Conservation (phyloP, 64 coral and sea anemone genomes). For the Montipora efflorescens region DNA sequence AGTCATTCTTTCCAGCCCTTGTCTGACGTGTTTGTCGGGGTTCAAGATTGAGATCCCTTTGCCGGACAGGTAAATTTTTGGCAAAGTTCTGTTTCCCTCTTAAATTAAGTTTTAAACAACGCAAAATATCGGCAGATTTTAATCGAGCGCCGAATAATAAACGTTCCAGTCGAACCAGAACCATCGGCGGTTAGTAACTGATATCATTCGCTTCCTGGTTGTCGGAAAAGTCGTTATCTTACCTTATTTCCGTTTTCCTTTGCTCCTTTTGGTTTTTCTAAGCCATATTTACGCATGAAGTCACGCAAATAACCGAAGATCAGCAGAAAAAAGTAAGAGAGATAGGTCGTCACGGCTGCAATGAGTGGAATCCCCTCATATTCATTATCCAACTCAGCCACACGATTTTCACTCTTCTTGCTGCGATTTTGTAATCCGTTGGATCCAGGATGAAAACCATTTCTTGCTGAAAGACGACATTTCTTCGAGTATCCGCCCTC, state of each 20-base stretch:
- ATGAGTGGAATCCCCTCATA: constrained; percentile 92
- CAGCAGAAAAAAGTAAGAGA: constrained; percentile 86
- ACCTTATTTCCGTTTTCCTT: constrained; percentile 92
- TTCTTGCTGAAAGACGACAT: background rate
- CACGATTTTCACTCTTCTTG: background rate
- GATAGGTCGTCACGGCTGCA: constrained; percentile 94
- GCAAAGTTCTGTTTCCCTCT: too few species aligned
- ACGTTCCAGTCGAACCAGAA: too few species aligned
- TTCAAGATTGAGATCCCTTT: too few species aligned
- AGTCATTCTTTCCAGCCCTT: too few species aligned
- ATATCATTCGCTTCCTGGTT: background rate
- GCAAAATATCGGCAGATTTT: too few species aligned
- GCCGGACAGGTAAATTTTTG: too few species aligned
- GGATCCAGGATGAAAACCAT: background rate
- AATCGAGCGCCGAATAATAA: too few species aligned
- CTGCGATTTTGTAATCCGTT: background rate
- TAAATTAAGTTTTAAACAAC: too few species aligned
- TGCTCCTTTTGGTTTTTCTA: constrained; percentile 86
- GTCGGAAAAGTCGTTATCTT: background rate
- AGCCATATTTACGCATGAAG: constrained; percentile 92
- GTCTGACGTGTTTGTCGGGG: too few species aligned
- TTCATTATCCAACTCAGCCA: background rate
- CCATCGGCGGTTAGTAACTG: too few species aligned
- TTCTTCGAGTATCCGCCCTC: background rate
- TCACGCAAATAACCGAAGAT: constrained; percentile 96